Evolutionary conservation across 2,888 invertebrate species (phyloP).

Genomic region (Erebia ligea): DNA sequence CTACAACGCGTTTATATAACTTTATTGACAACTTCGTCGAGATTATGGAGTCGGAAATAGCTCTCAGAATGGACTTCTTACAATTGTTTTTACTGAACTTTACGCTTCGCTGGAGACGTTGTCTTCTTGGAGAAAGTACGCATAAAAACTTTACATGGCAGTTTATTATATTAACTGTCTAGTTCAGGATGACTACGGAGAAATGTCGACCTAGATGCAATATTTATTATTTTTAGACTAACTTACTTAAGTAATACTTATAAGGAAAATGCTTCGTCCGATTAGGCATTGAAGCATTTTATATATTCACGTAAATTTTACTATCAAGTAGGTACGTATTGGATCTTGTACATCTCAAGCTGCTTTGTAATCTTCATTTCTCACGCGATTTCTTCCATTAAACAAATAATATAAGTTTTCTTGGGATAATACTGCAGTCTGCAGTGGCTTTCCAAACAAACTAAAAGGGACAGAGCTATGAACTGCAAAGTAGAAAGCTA

Average conservation of each 20-base stretch:
- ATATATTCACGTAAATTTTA: too few relatives aligned
- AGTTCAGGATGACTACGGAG: too few relatives aligned
- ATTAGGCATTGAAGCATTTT: too few relatives aligned
- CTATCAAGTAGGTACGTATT: too few relatives aligned
- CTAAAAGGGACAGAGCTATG: neutral
- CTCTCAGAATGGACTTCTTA: neutral
- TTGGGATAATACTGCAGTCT: neutral
- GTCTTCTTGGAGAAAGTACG: slow-evolving; percentile 9
- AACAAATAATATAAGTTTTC: neutral
- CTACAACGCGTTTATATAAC: neutral
- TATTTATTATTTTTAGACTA: neutral
- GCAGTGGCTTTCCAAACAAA: neutral
- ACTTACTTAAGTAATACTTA: too few relatives aligned
- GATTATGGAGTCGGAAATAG: slow-evolving; percentile 1
- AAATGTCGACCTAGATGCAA: neutral
- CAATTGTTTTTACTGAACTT: slow-evolving; percentile 10
- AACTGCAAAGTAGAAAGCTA: neutral
- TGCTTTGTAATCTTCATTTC: too few relatives aligned
- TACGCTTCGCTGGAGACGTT: slow-evolving; percentile 1
- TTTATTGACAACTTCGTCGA: neutral
- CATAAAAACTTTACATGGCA: slow-evolving; percentile 2
- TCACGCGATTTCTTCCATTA: neutral
- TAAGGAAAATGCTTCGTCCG: too few relatives aligned
- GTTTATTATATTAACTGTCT: slow-evolving; percentile 5
- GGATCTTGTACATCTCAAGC: too few relatives aligned